These are phyloP conservation scores for Ciona savignyi DNA, from an alignment of 23 tunicate genomes.

Conservation along the genomic window DNA sequence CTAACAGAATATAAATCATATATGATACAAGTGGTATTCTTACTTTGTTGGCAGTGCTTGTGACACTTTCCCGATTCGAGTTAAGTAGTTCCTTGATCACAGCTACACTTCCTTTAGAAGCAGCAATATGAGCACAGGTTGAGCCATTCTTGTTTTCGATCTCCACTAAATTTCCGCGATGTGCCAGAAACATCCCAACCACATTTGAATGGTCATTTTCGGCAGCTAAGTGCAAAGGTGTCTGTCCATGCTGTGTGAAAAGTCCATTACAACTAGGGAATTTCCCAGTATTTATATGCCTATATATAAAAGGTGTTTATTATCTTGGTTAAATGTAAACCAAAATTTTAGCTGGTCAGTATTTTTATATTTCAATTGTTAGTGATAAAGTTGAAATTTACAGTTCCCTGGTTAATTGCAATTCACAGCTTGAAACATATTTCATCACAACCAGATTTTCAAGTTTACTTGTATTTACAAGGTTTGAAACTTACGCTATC, in stretches of 20 bases:
- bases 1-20: neutral
- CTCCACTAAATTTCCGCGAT: constrained; percentile 53
- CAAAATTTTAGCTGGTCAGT: neutral
- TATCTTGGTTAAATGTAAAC: too few relatives aligned
- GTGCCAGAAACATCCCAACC: constrained; percentile 63
- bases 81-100: constrained; percentile 64
- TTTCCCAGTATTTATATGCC: neutral
- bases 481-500: constrained; percentile 83
- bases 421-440: too few relatives aligned
- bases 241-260: constrained; percentile 63
- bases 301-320: too few relatives aligned
- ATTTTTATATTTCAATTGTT: neutral
- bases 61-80: constrained; percentile 58
- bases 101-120: constrained; percentile 84
- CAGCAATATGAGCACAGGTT: constrained; percentile 95
- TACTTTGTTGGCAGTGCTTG: constrained; percentile 53
- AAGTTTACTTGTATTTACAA: too few relatives aligned
- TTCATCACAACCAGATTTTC: too few relatives aligned
- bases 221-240: constrained; percentile 86
- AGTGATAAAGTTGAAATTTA: too few relatives aligned
- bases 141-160: constrained; percentile 80
- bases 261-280: neutral
- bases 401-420: too few relatives aligned
- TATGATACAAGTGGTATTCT: neutral
- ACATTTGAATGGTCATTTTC: constrained; percentile 93